phyloP scores from a whole-genome alignment of 2,888 invertebrate genomes.

The Strigamia maritima region DNA sequence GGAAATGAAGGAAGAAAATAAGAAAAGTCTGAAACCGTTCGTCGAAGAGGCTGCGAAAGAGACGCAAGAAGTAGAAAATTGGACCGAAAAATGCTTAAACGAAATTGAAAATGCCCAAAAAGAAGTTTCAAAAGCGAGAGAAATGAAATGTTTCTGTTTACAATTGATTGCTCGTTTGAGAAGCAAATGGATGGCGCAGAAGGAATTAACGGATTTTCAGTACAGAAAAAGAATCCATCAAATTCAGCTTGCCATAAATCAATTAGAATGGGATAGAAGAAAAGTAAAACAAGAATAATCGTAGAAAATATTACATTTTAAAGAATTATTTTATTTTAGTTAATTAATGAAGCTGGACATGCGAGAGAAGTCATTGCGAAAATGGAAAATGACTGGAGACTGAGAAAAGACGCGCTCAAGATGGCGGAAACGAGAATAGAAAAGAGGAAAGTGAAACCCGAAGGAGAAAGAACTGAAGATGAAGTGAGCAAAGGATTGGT shows the following conservation, averaged over 20 bases:
- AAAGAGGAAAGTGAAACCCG: background rate
- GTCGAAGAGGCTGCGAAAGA: background rate
- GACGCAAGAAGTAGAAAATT: background rate
- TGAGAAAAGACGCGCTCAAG: background rate
- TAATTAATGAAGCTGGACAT: background rate
- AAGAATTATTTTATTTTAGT: background rate
- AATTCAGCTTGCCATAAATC: constrained; percentile 77
- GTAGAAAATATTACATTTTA: background rate
- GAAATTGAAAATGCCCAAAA: background rate
- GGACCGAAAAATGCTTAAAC: background rate
- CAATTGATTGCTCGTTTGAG: background rate
- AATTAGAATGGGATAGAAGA: constrained; percentile 82
- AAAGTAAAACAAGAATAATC: constrained; percentile 50
- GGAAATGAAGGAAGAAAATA: background rate
- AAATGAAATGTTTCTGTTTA: background rate
- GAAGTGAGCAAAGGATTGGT: background rate
- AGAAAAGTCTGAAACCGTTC: background rate
- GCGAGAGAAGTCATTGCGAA: background rate
- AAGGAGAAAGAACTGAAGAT: constrained; percentile 2
- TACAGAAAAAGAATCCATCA: constrained; percentile 83
- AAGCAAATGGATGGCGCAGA: constrained; percentile 67
- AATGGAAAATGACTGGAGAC: background rate
- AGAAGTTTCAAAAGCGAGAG: background rate
- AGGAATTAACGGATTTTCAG: constrained; percentile 79
- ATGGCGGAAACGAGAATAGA: constrained; percentile 2